Evolutionary conservation across 2,113 vertebrate genomes (phyloP), one percentile per base, ranked within the genome.

Genomic region (Hippocampus comes): DNA sequence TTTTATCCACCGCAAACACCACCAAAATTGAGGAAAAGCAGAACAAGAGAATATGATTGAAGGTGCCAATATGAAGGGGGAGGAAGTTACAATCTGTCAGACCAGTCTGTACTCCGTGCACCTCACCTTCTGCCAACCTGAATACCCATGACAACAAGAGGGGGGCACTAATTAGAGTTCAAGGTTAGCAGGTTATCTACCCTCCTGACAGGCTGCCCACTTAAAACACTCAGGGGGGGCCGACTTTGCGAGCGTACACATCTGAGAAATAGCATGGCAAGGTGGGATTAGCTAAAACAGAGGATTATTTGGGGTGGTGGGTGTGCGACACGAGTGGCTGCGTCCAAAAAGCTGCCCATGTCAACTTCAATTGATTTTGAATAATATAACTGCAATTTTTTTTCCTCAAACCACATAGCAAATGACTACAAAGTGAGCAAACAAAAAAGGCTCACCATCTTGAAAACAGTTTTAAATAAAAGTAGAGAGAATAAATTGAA

Each of bases 161-260:
- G 74, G 14, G 72, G 72, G 51, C 67, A 8, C 75, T 82, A 67
- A 80, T 84, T 87, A 86, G 71, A 82, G 83, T 84, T 89, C 85
- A 92, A 93, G 91, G 91, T 90, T 81, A 91, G 73, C 77, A 89
- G 83, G 88, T 91, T 86, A 84, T 83, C 85, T 63, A n/a, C 68
- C 78, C 75, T 75, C 80, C 75, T 87, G 87, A 91, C 89, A 85
- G 76, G 61, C 70, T 67, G 73, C 55, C 75, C 71, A 79, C 70
- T 76, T 59, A 27, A 21, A 77, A 63, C 68, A 76, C 76, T 27
- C 23, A 55, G 46, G 46, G 53, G 25, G 66, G 64, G 20, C 23
- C 51, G 46, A 41, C 63, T 23, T 34, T 43, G 68, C 48, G 64
- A 5, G 56, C n/a, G 1, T 25, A 27, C 21, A 63, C 27, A 38